phyloP scores from a whole-genome alignment of 2,797 vertebrate species.

The Sylvilagus floridanus region DNA sequence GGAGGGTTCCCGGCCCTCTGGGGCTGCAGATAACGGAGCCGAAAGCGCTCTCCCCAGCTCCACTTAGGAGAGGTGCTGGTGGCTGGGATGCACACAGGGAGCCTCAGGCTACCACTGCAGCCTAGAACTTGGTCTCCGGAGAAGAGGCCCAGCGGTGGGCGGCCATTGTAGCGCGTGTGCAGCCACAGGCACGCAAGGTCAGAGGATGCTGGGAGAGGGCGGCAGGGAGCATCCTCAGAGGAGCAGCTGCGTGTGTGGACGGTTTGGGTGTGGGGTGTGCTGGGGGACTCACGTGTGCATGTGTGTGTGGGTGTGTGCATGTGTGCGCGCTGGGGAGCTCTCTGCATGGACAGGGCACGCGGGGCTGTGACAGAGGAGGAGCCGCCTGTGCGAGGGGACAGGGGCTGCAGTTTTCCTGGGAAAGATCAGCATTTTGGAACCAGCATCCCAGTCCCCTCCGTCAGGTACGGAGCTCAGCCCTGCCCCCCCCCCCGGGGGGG shows the following conservation, averaged over 20 bases:
- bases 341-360: fast-evolving
- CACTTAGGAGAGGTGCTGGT: fast-evolving
- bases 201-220: background rate
- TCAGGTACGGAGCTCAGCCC: background rate
- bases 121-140: background rate
- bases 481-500: too few relatives aligned
- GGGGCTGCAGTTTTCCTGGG: too few relatives aligned
- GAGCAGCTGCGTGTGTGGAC: too few relatives aligned
- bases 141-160: background rate
- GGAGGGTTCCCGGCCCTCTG: too few relatives aligned
- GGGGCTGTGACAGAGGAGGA: too few relatives aligned
- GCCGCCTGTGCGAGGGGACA: background rate
- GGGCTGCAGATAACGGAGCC: too few relatives aligned
- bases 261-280: too few relatives aligned
- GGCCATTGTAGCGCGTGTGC: background rate
- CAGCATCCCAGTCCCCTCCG: too few relatives aligned
- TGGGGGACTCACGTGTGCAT: too few relatives aligned
- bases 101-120: background rate
- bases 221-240: background rate
- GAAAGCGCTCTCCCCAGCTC: background rate
- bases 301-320: too few relatives aligned
- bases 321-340: background rate
- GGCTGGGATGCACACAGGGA: background rate
- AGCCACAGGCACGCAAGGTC: background rate
- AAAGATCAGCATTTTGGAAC: too few relatives aligned